Evolutionary conservation across 53 echinoderm and acorn worm genomes (phyloP).

Genomic region (Stichopus horrens): DNA sequence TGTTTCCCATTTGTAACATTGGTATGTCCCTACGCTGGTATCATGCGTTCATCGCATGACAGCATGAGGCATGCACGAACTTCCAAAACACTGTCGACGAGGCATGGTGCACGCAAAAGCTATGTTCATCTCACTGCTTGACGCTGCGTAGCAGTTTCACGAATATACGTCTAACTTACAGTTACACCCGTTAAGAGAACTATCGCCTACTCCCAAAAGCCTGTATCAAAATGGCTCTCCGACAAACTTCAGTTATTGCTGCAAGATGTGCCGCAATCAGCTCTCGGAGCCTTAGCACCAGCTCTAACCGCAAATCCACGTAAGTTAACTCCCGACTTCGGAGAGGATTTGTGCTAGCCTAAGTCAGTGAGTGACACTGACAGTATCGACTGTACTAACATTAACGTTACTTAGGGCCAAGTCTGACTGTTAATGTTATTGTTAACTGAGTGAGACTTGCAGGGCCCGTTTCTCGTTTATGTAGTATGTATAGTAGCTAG

Average conservation of each 20-base stretch:
- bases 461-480: no score
- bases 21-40: background rate
- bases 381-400: background rate
- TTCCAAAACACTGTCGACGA: background rate
- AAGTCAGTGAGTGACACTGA: background rate
- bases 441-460: no score
- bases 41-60: background rate
- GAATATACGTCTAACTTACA: background rate
- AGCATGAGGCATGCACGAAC: background rate
- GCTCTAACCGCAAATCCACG: constrained; percentile 8
- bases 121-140: no score
- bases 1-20: background rate
- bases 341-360: background rate
- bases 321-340: background rate
- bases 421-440: background rate
- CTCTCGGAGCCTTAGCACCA: constrained; percentile 16
- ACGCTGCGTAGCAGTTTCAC: background rate
- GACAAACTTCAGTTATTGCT: constrained; percentile 23
- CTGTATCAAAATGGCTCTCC: constrained; percentile 2
- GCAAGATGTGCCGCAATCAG: constrained; percentile 10
- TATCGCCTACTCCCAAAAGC: background rate
- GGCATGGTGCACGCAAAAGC: background rate
- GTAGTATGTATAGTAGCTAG: no score
- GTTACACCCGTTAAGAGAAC: background rate
- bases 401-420: background rate